phyloP scores from a whole-genome alignment of 2,113 vertebrate species.

The Hylia prasina region DNA sequence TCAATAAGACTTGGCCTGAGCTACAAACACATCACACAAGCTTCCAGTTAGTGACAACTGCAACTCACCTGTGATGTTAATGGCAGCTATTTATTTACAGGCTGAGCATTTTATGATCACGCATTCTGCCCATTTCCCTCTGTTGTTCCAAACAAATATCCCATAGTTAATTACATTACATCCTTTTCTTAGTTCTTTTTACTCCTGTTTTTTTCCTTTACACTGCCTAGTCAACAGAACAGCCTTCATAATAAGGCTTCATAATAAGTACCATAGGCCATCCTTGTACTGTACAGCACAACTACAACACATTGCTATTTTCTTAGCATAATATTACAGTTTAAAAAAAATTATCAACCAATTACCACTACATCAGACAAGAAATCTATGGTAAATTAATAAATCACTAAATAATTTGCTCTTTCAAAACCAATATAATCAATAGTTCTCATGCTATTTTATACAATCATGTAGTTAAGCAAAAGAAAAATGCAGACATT shows the following conservation, averaged over 20 bases:
- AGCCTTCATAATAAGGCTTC: neutral
- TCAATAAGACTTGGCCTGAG: neutral
- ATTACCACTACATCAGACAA: neutral
- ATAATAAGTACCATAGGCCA: neutral
- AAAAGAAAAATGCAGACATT: constrained; percentile 1
- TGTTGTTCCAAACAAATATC: neutral
- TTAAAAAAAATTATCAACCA: neutral
- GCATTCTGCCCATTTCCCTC: neutral
- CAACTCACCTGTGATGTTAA: neutral
- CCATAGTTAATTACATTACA: neutral
- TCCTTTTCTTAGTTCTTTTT: neutral
- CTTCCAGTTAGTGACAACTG: neutral
- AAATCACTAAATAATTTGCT: constrained; percentile 1
- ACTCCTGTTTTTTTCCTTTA: neutral
- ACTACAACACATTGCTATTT: neutral
- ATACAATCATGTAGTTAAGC: neutral
- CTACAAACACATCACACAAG: neutral
- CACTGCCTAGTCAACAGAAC: neutral
- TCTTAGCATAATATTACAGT: neutral
- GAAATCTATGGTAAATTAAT: constrained; percentile 6
- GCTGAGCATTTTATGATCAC: neutral
- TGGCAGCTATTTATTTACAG: neutral
- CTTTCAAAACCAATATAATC: constrained; percentile 14
- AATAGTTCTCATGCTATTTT: neutral
- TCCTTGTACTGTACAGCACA: neutral